Evolutionary conservation across 2,113 vertebrate species (phyloP).

Genomic region (Nothoprocta perdicaria): DNA sequence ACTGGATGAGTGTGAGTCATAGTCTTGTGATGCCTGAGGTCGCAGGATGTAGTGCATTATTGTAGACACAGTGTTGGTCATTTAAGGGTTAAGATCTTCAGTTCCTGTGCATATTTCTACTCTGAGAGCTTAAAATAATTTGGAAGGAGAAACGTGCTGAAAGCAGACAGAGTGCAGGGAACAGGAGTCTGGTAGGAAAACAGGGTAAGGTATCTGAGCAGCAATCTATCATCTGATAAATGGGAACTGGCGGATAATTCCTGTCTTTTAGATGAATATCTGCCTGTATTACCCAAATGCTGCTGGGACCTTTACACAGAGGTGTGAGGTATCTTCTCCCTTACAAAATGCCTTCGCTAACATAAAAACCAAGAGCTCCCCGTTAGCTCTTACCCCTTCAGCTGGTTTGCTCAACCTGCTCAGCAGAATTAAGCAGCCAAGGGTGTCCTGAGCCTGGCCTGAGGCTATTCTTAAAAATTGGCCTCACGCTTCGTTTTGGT

Average conservation of each 20-base stretch:
- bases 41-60: rapidly evolving
- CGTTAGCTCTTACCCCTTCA: background rate
- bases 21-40: background rate
- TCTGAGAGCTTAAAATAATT: background rate
- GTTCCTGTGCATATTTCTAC: background rate
- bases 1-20: background rate
- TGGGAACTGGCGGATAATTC: background rate
- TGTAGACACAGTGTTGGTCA: background rate
- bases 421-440: background rate
- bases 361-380: background rate
- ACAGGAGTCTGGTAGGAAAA: background rate
- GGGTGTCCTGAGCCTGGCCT: background rate
- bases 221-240: background rate
- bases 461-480: background rate
- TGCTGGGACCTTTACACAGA: background rate
- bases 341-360: background rate
- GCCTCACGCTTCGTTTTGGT: background rate
- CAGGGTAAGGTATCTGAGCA: background rate
- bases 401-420: background rate
- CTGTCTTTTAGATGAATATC: background rate
- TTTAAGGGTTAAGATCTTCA: background rate
- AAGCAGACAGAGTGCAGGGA: background rate
- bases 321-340: background rate
- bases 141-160: background rate
- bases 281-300: background rate